Conservation (phyloP, 1,140 invertebrate genomes). For the Lepidurus packardi region DNA sequence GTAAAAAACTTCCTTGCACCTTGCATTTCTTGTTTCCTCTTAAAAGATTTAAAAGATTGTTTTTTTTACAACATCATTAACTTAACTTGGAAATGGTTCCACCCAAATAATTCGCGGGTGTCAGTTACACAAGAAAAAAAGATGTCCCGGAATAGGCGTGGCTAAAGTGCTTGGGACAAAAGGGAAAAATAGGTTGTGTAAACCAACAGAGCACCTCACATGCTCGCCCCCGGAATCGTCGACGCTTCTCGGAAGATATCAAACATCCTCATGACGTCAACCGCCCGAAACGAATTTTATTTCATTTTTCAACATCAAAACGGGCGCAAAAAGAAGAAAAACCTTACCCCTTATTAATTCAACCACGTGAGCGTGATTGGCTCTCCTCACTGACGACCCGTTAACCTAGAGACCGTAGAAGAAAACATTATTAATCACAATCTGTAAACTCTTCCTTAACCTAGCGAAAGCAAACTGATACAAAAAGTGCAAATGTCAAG, state of each 20-base stretch:
- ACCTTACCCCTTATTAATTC: conserved; percentile 83
- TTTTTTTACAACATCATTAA: no score
- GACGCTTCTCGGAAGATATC: conserved; percentile 24
- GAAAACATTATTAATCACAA: conserved; percentile 24
- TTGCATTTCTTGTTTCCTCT: no score
- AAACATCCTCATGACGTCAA: conserved; percentile 22
- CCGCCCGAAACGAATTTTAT: conserved; percentile 1
- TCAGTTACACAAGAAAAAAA: background rate
- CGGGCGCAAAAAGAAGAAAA: conserved; percentile 31
- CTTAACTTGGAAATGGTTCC: no score
- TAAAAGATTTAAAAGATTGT: no score
- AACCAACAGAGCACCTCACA: conserved; percentile 6
- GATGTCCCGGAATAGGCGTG: background rate
- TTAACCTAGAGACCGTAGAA: conserved; percentile 59
- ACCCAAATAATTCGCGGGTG: background rate
- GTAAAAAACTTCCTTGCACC: no score
- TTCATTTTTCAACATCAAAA: background rate
- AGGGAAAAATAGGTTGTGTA: conserved; percentile 25
- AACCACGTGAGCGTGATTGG: conserved; percentile 89
- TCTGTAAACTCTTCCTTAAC: conserved; percentile 16
- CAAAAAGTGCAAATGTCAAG: background rate
- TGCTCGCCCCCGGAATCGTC: background rate
- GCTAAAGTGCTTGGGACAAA: conserved; percentile 14
- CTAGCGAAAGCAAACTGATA: conserved; percentile 12
- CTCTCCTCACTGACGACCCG: conserved; percentile 78